Evolutionary conservation across 2,888 invertebrate species (phyloP), one percentile per base, ranked within the genome.

Genomic region (Yponomeuta cagnagella): DNA sequence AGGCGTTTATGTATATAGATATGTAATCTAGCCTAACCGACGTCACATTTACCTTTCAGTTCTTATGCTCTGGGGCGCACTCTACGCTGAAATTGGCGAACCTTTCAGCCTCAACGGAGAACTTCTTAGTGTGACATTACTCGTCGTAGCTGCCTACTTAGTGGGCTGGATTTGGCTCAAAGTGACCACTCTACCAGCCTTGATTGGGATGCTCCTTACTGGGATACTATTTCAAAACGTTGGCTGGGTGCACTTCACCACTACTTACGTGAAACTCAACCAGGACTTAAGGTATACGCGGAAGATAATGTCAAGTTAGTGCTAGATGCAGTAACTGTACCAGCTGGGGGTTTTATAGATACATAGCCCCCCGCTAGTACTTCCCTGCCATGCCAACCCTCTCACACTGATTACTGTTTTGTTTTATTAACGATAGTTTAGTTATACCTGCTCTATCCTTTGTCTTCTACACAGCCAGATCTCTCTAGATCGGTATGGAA

Each of bases 151-250:
- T n/a, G 95, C 96, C 31, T 94, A 96, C 83, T 93, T 96, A 78
- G 93, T 95, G 15, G 96, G 96, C 65, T 96, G 95, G 95, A 72
- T 90, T 70, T 86, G 95, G 80, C 87, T 95, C 73, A 94, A 94
- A 75, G 82, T 95, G 37, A 93, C 95, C 4, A 95, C 95, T 0
- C 82, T 96, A 72, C 96, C 96, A 66, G 95, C 96, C 0, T 89
- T 96, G 0, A 95, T 96, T 75, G 96, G 96, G 33, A 96, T 96
- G 95, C 87, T 96, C 63, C 84, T 95, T 71, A 95, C 95, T 2
- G 96, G 96, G 70, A 93, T 96, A 73, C 73, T 95, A 10, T 93
- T 95, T 76, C 94, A 94, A 82, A 96, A 96, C 80, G 81, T 94
- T 37, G 93, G 94, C 0, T 82, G 95, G 72, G 93, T 96, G 4